phyloP scores from a whole-genome alignment of 2,888 invertebrate genomes.

The Lamproptera curius region DNA sequence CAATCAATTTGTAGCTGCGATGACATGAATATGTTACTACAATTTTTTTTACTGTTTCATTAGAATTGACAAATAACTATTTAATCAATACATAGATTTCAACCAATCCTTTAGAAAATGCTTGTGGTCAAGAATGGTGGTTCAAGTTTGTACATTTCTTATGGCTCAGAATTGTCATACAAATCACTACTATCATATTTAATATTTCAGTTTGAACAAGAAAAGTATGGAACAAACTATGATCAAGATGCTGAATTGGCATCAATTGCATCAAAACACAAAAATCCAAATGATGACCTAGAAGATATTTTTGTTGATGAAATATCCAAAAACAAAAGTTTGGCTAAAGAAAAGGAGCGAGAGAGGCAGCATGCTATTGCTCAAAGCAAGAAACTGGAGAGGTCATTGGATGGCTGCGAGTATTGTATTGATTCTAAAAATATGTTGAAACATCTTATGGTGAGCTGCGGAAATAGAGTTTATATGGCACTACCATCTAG shows the following conservation, averaged over 20 bases:
- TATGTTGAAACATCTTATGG: constrained; percentile 90
- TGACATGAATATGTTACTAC: too few relatives aligned
- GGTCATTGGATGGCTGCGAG: constrained; percentile 87
- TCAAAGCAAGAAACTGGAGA: constrained; percentile 84
- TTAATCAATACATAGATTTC: too few relatives aligned
- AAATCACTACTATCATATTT: too few relatives aligned
- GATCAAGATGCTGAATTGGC: constrained; percentile 90
- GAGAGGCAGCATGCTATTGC: constrained; percentile 83
- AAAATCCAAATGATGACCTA: constrained; percentile 84
- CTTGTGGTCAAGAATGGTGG: too few relatives aligned
- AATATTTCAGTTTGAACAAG: constrained; percentile 83
- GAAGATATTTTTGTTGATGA: constrained; percentile 92
- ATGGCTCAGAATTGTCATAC: too few relatives aligned
- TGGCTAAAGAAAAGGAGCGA: constrained; percentile 78
- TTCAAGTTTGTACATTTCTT: too few relatives aligned
- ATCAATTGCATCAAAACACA: constrained; percentile 82
- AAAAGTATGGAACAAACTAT: constrained; percentile 87
- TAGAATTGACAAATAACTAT: too few relatives aligned
- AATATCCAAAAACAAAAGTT: constrained; percentile 82
- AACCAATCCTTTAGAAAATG: too few relatives aligned
- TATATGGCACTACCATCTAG: constrained; percentile 90
- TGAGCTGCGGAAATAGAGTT: constrained; percentile 88
- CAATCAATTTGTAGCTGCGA: too few relatives aligned
- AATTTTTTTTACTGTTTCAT: too few relatives aligned
- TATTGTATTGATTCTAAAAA: constrained; percentile 89